phyloP scores from a whole-genome alignment of 30 jellyfish, hydroid and myxozoan species.

The Rhopilema esculentum region DNA sequence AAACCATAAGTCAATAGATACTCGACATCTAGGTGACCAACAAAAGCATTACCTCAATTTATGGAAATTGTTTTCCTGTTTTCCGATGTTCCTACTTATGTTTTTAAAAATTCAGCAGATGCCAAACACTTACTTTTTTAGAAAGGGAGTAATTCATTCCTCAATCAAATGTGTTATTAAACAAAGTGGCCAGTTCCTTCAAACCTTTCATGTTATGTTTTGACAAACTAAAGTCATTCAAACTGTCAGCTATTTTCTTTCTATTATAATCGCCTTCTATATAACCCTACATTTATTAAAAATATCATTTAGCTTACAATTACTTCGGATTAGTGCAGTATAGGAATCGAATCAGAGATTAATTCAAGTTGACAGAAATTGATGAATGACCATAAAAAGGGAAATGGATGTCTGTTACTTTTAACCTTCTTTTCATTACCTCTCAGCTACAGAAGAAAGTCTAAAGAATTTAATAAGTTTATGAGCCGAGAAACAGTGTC shows the following conservation, averaged over 20 bases:
- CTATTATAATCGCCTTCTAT: not conserved
- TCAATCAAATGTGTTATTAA: not conserved
- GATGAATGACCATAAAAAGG: not conserved
- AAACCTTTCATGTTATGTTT: not conserved
- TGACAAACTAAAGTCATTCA: not conserved
- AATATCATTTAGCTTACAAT: not conserved
- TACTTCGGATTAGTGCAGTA: not conserved
- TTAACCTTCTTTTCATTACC: not conserved
- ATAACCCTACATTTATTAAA: not conserved
- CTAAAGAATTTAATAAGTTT: not conserved
- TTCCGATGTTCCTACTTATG: too few species aligned
- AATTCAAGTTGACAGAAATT: not conserved
- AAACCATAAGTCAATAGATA: too few species aligned
- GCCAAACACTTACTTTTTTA: too few species aligned
- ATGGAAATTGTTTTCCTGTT: too few species aligned
- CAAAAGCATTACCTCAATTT: too few species aligned
- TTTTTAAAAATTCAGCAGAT: too few species aligned
- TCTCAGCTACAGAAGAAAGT: not conserved
- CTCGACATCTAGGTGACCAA: too few species aligned
- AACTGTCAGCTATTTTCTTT: not conserved
- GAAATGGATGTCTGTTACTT: not conserved
- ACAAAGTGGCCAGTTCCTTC: not conserved
- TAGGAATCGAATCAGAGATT: not conserved
- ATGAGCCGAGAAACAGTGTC: not conserved
- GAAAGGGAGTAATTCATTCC: too few species aligned